Evolutionary conservation across 2,888 invertebrate species (phyloP).

Genomic region (Drosophila anomalata): DNA sequence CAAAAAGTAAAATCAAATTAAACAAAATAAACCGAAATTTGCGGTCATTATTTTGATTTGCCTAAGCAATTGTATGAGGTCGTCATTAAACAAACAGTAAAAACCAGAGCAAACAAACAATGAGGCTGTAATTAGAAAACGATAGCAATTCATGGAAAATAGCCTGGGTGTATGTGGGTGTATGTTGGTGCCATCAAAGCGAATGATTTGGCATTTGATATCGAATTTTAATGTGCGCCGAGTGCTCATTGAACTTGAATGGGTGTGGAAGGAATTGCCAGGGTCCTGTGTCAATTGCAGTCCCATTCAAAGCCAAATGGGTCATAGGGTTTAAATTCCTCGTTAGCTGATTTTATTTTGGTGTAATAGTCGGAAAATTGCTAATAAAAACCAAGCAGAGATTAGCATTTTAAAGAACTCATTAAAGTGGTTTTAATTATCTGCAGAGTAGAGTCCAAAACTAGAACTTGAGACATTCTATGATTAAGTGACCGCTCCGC

Average conservation of each 20-base stretch:
- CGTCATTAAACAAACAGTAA: constrained; percentile 25
- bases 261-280: constrained; percentile 4
- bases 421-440: no score
- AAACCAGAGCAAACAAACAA: constrained; percentile 42
- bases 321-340: constrained; percentile 3
- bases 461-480: neutral
- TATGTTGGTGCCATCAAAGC: constrained; percentile 44
- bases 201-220: constrained; percentile 64
- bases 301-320: neutral
- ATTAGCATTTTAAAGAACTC: no score
- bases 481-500: constrained; percentile 1
- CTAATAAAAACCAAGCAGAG: neutral
- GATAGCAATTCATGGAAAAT: constrained; percentile 18
- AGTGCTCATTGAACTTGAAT: constrained; percentile 52
- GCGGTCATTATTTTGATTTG: constrained; percentile 66
- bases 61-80: constrained; percentile 50
- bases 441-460: neutral
- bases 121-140: constrained; percentile 35
- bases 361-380: neutral
- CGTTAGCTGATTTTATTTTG: neutral
- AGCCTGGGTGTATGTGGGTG: constrained; percentile 13
- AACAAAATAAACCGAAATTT: constrained; percentile 52
- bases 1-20: constrained; percentile 39
- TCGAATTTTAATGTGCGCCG: constrained; percentile 67
- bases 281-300: constrained; percentile 38